Conservation (phyloP, 2,888 invertebrate species). For the Yponomeuta malinellus region DNA sequence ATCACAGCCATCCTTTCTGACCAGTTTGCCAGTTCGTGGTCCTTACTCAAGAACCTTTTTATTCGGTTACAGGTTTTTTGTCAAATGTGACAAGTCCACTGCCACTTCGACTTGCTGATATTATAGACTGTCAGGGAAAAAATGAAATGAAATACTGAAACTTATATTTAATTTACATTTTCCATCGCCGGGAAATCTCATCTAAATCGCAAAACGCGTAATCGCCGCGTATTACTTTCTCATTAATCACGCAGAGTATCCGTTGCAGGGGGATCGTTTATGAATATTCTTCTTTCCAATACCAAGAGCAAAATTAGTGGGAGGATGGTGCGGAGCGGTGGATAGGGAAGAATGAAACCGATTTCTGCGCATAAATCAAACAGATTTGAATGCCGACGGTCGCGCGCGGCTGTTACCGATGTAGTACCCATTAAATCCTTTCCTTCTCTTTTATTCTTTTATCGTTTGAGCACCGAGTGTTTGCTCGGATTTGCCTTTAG, state of each 20-base stretch:
- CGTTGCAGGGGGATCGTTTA: not conserved
- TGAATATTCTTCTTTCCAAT: conserved; percentile 14
- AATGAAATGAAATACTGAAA: too few relatives aligned
- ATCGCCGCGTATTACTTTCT: not conserved
- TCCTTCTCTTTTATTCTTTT: conserved; percentile 21
- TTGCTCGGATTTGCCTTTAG: conserved; percentile 26
- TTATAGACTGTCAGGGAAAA: too few relatives aligned
- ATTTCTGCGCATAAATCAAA: conserved; percentile 57
- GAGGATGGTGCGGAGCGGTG: not conserved
- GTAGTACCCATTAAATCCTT: conserved; percentile 37
- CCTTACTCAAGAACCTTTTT: too few relatives aligned
- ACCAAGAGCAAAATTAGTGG: conserved; percentile 3
- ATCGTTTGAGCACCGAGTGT: conserved; percentile 31
- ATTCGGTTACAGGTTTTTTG: too few relatives aligned
- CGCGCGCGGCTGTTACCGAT: conserved; percentile 41
- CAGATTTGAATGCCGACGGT: conserved; percentile 47
- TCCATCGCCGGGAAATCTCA: not conserved
- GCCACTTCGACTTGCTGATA: too few relatives aligned
- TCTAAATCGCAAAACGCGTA: not conserved
- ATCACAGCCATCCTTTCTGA: too few relatives aligned
- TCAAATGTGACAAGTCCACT: too few relatives aligned
- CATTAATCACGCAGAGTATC: not conserved
- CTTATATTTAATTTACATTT: not conserved
- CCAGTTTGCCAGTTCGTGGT: too few relatives aligned
- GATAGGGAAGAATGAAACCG: conserved; percentile 27